A percentile compares a stretch with the other conserved stretches of the same genome.
Conservation (phyloP, 2,113 vertebrate species). For the Rhinolophus ferrumequinum region DNA sequence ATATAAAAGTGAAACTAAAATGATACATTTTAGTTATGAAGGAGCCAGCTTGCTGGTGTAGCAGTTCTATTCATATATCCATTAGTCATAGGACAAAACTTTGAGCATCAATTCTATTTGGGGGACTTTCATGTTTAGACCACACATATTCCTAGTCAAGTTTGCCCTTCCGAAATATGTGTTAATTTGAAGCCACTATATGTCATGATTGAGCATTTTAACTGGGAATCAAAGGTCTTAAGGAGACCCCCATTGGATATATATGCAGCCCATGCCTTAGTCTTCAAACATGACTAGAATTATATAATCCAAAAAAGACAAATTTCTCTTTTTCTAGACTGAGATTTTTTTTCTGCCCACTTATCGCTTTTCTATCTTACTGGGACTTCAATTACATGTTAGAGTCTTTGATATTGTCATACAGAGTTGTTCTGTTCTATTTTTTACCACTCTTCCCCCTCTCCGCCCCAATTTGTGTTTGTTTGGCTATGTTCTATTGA, state of each 20-base stretch:
- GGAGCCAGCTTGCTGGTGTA: slow-evolving; percentile 17
- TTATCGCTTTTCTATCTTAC: not conserved
- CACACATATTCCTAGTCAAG: not conserved
- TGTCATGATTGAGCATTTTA: not conserved
- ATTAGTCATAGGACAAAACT: slow-evolving; percentile 21
- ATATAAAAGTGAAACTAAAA: slow-evolving; percentile 7
- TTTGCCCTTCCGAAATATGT: not conserved
- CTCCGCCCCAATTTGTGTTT: not conserved
- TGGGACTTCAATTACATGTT: not conserved
- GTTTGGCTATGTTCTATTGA: not conserved
- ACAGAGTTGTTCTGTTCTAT: not conserved
- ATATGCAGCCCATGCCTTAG: accelerated
- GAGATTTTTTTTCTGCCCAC: not conserved
- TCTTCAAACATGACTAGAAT: not conserved
- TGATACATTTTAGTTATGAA: not conserved
- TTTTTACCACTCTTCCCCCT: not conserved
- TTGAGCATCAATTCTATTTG: not conserved
- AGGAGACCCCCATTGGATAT: not conserved
- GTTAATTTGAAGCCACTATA: not conserved
- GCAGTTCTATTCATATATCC: slow-evolving; percentile 3
- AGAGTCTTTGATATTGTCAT: not conserved
- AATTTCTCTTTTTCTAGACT: not conserved
- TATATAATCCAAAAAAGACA: not conserved
- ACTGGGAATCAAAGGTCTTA: not conserved
- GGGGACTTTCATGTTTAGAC: not conserved